Percentiles rank a stretch among this genome's conserved stretches.
phyloP scores from a whole-genome alignment of 2,797 vertebrate genomes.

The Thunnus albacares region DNA sequence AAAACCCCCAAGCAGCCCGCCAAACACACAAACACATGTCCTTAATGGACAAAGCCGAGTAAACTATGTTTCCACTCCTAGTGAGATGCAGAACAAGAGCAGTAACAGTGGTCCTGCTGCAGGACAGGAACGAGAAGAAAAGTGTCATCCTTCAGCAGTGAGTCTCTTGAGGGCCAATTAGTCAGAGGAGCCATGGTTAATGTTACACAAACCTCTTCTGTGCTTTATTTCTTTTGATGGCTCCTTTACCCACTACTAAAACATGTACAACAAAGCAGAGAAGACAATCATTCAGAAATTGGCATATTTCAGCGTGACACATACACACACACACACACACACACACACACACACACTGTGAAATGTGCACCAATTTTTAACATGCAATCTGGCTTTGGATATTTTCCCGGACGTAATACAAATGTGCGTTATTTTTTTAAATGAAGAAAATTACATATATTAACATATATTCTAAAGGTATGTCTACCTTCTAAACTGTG shows the following conservation, averaged over 20 bases:
- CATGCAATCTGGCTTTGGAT: background rate
- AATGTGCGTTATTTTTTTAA: background rate
- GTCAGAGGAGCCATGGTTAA: conserved; percentile 57
- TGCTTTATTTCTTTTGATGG: conserved; percentile 61
- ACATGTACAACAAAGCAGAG: conserved; percentile 50
- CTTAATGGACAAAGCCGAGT: conserved; percentile 27
- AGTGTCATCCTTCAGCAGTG: conserved; percentile 46
- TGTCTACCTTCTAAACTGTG: conserved; percentile 16
- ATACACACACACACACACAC: background rate
- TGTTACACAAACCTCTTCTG: conserved; percentile 52
- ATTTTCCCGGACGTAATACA: background rate
- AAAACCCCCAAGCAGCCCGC: background rate
- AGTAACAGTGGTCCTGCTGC: conserved; percentile 39
- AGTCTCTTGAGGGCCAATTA: conserved; percentile 75
- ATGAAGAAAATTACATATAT: conserved; percentile 3
- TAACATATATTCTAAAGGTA: background rate
- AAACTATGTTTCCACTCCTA: conserved; percentile 19
- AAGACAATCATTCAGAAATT: conserved; percentile 28
- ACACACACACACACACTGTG: background rate
- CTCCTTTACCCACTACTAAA: conserved; percentile 51
- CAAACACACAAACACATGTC: conserved; percentile 27
- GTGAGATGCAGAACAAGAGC: conserved; percentile 33
- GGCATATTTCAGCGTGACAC: conserved; percentile 13
- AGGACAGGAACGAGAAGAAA: conserved; percentile 51
- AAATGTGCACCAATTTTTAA: background rate